These are phyloP conservation scores for Selene dorsalis DNA, from an alignment of 2,797 vertebrate genomes.

Conservation along the genomic window DNA sequence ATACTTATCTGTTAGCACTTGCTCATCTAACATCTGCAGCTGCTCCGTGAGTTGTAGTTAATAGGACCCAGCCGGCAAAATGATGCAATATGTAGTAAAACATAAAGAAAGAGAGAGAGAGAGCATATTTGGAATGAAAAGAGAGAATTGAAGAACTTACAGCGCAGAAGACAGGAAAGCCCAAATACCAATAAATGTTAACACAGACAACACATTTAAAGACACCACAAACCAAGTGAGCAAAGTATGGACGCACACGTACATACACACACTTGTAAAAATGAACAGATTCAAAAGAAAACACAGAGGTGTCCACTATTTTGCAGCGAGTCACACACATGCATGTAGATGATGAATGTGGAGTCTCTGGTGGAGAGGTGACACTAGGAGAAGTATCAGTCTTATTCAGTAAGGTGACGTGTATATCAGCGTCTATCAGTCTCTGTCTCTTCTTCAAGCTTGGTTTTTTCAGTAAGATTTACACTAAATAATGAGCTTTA, in stretches of 20 bases:
- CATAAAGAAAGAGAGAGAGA: slow-evolving; percentile 11
- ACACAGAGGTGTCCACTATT: neutral
- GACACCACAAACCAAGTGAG: neutral
- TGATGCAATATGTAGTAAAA: slow-evolving; percentile 41
- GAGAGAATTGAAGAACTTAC: neutral
- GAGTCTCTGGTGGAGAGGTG: neutral
- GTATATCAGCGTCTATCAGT: neutral
- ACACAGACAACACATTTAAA: neutral
- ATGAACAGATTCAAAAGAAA: neutral
- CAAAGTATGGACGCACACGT: neutral
- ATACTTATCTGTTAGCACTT: slow-evolving; percentile 10
- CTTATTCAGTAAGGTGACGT: neutral
- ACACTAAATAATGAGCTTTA: no score
- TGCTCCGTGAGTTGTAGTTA: slow-evolving; percentile 18
- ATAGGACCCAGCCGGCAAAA: slow-evolving; percentile 21
- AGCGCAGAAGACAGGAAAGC: no score
- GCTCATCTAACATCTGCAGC: slow-evolving; percentile 10
- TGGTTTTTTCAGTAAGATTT: neutral
- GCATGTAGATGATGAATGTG: slow-evolving; percentile 3
- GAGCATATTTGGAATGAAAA: neutral
- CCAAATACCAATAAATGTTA: slow-evolving; percentile 9
- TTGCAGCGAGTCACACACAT: neutral
- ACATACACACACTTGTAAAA: no score
- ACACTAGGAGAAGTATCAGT: neutral
- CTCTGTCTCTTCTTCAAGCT: neutral